Percentiles rank a stretch among this genome's conserved stretches.
phyloP scores from a whole-genome alignment of 2,888 invertebrate genomes.

The Arge pagana region DNA sequence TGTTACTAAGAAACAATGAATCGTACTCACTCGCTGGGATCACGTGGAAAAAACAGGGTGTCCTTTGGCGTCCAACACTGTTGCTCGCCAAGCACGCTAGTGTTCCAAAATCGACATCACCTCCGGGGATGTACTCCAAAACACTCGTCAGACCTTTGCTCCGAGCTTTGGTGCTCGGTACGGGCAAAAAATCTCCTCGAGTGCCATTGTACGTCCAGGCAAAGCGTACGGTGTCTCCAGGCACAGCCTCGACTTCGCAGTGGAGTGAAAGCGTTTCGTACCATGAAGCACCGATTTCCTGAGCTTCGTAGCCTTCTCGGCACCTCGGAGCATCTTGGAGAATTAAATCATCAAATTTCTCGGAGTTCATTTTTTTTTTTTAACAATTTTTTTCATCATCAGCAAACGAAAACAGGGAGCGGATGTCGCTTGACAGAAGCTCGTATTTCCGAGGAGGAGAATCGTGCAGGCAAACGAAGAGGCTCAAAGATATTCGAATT shows the following conservation, averaged over 20 bases:
- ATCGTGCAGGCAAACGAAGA: no score
- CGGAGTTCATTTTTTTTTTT: no score
- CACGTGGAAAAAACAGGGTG: slow-evolving; percentile 81
- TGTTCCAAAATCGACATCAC: slow-evolving; percentile 74
- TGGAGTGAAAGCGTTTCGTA: slow-evolving; percentile 75
- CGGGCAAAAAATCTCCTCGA: slow-evolving; percentile 72
- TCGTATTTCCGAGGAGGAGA: no score
- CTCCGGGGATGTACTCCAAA: slow-evolving; percentile 64
- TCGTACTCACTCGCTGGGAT: slow-evolving; percentile 75
- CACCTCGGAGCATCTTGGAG: slow-evolving; percentile 77
- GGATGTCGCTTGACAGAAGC: no score
- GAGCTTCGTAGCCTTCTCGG: slow-evolving; percentile 71
- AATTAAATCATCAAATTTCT: no score
- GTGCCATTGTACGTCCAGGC: slow-evolving; percentile 87
- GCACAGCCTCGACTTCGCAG: slow-evolving; percentile 83
- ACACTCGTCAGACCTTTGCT: slow-evolving; percentile 60
- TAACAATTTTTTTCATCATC: no score
- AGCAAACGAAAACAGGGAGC: no score
- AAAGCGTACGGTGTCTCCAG: slow-evolving; percentile 72
- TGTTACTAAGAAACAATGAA: no score
- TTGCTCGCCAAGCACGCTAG: slow-evolving; percentile 89
- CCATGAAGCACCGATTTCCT: slow-evolving; percentile 73
- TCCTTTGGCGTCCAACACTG: slow-evolving; percentile 77
- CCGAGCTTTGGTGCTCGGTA: slow-evolving; percentile 66
- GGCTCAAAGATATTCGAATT: no score